These are phyloP conservation scores for Etheostoma cragini DNA, from an alignment of 2,113 vertebrate species.

Conservation along the genomic window DNA sequence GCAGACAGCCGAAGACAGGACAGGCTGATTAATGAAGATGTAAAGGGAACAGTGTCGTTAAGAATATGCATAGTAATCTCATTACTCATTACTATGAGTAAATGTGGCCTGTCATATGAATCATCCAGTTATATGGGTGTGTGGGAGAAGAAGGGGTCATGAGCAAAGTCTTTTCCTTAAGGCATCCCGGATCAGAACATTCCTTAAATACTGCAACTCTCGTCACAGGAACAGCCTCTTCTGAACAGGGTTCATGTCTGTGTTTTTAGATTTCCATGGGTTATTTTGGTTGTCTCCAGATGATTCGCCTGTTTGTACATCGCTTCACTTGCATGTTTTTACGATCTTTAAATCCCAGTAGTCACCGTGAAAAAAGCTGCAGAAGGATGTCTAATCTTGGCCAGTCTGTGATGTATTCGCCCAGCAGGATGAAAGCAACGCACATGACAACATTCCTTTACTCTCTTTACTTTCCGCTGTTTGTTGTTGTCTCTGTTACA, in stretches of 20 bases:
- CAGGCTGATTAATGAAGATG: slow-evolving; percentile 22
- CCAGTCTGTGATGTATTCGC: slow-evolving; percentile 61
- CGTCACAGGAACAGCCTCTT: slow-evolving; percentile 53
- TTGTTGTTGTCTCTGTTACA: slow-evolving; percentile 46
- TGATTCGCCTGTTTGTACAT: slow-evolving; percentile 52
- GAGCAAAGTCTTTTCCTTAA: slow-evolving; percentile 53
- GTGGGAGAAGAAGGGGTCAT: not conserved
- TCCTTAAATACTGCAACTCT: slow-evolving; percentile 69
- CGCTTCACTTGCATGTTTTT: slow-evolving; percentile 54
- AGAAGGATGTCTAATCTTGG: slow-evolving; percentile 71
- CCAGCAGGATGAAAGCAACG: slow-evolving; percentile 51
- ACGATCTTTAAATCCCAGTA: slow-evolving; percentile 62
- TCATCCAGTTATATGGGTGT: slow-evolving; percentile 36
- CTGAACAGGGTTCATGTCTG: slow-evolving; percentile 43
- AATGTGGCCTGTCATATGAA: slow-evolving; percentile 31
- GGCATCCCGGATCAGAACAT: slow-evolving; percentile 66
- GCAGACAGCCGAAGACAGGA: not conserved
- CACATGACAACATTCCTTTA: slow-evolving; percentile 51
- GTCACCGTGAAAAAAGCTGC: slow-evolving; percentile 65
- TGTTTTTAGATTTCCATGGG: slow-evolving; percentile 65
- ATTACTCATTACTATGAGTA: not conserved
- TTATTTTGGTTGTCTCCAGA: slow-evolving; percentile 59
- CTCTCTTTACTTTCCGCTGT: slow-evolving; percentile 38
- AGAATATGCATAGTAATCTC: not conserved
- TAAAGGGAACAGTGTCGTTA: slow-evolving; percentile 17